phyloP scores from a whole-genome alignment of 2,113 vertebrate species.

The Oxyruncus cristatus region DNA sequence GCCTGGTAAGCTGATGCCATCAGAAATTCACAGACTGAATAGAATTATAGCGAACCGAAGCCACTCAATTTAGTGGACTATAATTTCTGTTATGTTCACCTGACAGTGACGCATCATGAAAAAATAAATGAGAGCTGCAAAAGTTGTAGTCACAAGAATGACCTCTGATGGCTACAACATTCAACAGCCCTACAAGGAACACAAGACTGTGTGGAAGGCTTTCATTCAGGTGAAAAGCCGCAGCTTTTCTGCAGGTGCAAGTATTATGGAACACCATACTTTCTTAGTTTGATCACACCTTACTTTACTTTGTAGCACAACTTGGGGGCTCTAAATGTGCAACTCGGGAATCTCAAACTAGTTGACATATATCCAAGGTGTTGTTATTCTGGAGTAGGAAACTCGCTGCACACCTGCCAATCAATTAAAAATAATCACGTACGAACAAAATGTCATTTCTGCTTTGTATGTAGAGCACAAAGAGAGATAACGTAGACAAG shows the following conservation, averaged over 20 bases:
- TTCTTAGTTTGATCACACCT: neutral
- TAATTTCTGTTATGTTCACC: neutral
- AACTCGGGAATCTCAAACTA: neutral
- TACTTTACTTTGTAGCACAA: neutral
- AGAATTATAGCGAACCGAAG: neutral
- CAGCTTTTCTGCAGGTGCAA: neutral
- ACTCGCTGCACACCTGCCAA: neutral
- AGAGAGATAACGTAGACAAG: accelerated
- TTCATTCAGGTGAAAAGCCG: accelerated
- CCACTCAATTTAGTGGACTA: neutral
- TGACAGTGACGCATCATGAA: neutral
- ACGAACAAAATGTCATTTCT: neutral
- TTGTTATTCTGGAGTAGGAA: neutral
- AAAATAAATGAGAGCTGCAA: neutral
- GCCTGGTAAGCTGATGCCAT: neutral
- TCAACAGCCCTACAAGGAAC: neutral
- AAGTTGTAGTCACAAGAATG: neutral
- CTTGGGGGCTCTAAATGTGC: neutral
- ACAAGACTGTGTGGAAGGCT: neutral
- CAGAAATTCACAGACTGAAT: neutral
- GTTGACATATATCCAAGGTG: accelerated
- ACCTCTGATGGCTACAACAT: neutral
- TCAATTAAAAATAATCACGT: neutral
- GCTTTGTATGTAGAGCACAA: neutral
- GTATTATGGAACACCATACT: neutral